These are phyloP conservation scores for Calliopsis andreniformis DNA, from an alignment of 1,140 invertebrate species.

Conservation along the genomic window DNA sequence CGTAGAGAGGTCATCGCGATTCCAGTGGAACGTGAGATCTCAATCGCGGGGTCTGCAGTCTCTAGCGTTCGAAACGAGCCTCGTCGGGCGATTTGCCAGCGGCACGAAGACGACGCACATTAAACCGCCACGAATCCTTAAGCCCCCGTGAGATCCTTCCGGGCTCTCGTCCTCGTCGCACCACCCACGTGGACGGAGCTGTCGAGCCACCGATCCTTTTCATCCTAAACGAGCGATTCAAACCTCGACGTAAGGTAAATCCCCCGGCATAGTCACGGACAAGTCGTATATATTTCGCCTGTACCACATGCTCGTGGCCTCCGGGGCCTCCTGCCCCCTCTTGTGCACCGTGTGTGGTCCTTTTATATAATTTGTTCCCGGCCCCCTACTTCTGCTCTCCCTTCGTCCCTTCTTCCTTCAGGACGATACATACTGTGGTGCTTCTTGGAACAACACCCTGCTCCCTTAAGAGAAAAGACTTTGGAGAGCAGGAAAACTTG, in stretches of 20 bases:
- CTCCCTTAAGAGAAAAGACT: background rate
- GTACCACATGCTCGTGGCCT: constrained; percentile 62
- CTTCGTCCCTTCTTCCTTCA: background rate
- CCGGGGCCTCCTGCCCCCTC: constrained; percentile 55
- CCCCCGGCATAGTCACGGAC: constrained; percentile 71
- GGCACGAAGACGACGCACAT: constrained; percentile 9
- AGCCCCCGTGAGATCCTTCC: constrained; percentile 70
- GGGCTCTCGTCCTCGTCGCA: constrained; percentile 66
- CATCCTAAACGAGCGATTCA: constrained; percentile 78
- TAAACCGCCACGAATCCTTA: constrained; percentile 63
- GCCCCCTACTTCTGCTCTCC: constrained; percentile 22
- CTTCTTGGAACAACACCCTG: constrained; percentile 11
- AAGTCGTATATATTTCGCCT: constrained; percentile 74
- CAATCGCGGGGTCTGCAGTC: constrained; percentile 13
- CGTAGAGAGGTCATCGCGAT: background rate
- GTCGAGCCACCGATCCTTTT: constrained; percentile 76
- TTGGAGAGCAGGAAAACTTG: background rate
- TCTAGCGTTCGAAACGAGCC: background rate
- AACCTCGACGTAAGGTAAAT: constrained; percentile 73
- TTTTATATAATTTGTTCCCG: constrained; percentile 74
- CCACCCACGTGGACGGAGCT: constrained; percentile 71
- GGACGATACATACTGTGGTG: constrained; percentile 47
- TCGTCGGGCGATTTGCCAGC: constrained; percentile 31
- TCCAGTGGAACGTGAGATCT: constrained; percentile 30
- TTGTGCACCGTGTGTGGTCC: constrained; percentile 75